These are phyloP conservation scores for Mamestra configurata DNA, from an alignment of 1,140 invertebrate species.

Conservation along the genomic window DNA sequence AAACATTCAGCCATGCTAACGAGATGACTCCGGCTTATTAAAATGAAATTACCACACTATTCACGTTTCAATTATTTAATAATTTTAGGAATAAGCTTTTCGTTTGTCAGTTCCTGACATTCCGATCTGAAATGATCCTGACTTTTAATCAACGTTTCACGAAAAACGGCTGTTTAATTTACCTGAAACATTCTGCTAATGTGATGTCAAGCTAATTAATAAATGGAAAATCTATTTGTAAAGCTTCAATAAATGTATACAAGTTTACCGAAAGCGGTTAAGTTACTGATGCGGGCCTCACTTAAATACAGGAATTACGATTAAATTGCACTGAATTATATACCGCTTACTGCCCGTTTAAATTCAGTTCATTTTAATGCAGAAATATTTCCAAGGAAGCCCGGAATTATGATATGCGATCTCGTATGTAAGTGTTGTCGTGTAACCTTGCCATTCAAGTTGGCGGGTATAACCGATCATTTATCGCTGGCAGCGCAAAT, in stretches of 20 bases:
- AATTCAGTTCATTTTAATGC: slow-evolving; percentile 25
- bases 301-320: slow-evolving; percentile 20
- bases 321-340: slow-evolving; percentile 16
- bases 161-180: too few species aligned
- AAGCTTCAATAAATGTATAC: not conserved
- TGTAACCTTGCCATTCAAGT: slow-evolving; percentile 53
- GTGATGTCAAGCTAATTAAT: too few species aligned
- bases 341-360: slow-evolving; percentile 8
- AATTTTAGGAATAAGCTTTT: too few species aligned
- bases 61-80: too few species aligned
- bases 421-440: slow-evolving; percentile 48
- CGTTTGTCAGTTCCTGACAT: too few species aligned
- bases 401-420: slow-evolving; percentile 9
- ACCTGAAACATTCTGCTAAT: too few species aligned
- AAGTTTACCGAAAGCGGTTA: not conserved
- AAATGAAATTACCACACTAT: too few species aligned
- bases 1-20: too few species aligned
- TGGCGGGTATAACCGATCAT: slow-evolving; percentile 26
- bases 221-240: not conserved
- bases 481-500: slow-evolving; percentile 43
- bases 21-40: too few species aligned
- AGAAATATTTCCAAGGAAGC: slow-evolving; percentile 17
- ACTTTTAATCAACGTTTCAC: too few species aligned
- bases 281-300: not conserved
- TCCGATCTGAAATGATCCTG: too few species aligned